Base-by-base conservation (phyloP, 2,797 vertebrate genomes). In the Hemibagrus guttatus region DNA sequence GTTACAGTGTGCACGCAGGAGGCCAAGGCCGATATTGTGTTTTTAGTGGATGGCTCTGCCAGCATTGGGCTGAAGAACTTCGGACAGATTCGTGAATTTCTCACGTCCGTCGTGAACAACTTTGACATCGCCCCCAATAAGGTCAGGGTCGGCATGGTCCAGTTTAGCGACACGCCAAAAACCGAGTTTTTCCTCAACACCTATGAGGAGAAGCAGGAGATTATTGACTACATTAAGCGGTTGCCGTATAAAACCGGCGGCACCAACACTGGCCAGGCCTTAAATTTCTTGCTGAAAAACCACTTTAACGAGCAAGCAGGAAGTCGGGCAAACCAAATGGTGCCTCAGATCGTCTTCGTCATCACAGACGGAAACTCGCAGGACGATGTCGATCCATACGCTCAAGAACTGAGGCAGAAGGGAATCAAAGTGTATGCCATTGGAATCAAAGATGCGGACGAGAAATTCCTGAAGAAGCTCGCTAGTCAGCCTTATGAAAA, bases 321-420 rank as follows among this genome's bases (percentile, higher is more conserved):
- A 91, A 98, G 97, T 95, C 96, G 97, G 74, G 96, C 94, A 5
- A 87, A 90, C 16, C 94, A 95, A 58, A 96, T 96, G 49, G 92
- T 95, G 63, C 94, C 95, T 14, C 97, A 98, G 94, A 93, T 97
- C 90, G 93, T 97, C 84, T 87, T 98, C 93, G 96, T 97, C 68
- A 91, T 99, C 78, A 97, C 96, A 19, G 96, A 96, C 0, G 97
- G 97, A 87, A 95, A 14, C 56, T 96, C 96, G 85, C 95, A 95
- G 92, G 95, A 95, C 84, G 94, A 96, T 81, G 96, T 97, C 39
- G 89, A 93, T 58, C 92, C 95, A 88, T 96, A 96, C 46, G 94
- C 97, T 80, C 93, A 92, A 86, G 93, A 92, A 91, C 95, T 96
- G 90, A 94, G 90, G 88, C 92, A 95, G 31, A 95, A 96, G 9